phyloP scores from a whole-genome alignment of 2,888 invertebrate species.

The Folsomia candida region DNA sequence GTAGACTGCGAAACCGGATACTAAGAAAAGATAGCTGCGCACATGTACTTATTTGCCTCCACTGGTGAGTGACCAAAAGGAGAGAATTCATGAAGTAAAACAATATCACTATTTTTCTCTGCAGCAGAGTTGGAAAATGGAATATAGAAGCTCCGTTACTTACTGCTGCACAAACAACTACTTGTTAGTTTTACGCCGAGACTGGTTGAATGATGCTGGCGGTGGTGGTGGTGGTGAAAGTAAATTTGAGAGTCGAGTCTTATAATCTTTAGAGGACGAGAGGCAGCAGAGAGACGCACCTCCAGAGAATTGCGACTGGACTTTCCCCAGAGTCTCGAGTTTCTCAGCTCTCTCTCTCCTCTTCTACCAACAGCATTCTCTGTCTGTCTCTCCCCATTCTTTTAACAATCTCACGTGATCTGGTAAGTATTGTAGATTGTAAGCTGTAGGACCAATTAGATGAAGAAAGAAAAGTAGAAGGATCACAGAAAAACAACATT shows the following conservation, averaged over 20 bases:
- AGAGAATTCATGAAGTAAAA: neutral
- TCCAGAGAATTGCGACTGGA: neutral
- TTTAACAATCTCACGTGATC: neutral
- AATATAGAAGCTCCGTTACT: neutral
- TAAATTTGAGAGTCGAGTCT: neutral
- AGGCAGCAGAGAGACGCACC: neutral
- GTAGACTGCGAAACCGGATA: neutral
- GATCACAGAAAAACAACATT: conserved; percentile 37
- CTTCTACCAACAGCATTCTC: neutral
- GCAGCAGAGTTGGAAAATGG: neutral
- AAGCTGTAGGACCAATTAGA: conserved; percentile 33
- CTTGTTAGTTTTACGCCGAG: neutral
- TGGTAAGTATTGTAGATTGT: neutral
- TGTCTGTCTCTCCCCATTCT: neutral
- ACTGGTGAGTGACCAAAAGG: neutral
- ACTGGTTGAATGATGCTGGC: neutral
- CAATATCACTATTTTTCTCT: neutral
- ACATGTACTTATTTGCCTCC: too few relatives aligned
- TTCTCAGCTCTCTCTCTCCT: neutral
- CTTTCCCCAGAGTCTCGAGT: neutral
- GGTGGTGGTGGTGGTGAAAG: neutral
- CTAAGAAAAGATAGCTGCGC: neutral
- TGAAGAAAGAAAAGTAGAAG: conserved; percentile 9
- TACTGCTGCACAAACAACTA: neutral
- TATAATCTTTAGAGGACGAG: too few relatives aligned